Evolutionary conservation across 2,797 vertebrate genomes (phyloP).

Genomic region (Trachurus trachurus): DNA sequence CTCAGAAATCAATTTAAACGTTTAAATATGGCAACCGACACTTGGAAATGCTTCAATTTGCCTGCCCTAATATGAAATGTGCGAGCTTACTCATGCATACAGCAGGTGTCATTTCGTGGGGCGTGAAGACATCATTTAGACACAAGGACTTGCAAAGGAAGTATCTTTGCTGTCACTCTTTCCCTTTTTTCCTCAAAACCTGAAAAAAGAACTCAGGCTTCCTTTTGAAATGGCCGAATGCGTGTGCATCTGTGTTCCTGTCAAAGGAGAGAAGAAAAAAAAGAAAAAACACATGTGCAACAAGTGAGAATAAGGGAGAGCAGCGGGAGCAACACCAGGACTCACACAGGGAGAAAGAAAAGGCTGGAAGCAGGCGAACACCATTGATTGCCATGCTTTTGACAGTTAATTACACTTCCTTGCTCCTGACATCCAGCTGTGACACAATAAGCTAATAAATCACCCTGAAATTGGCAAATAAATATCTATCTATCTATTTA

Average conservation of each 20-base stretch:
- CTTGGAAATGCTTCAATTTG: background rate
- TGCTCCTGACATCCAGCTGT: conserved; percentile 5
- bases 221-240: background rate
- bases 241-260: conserved; percentile 5
- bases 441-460: background rate
- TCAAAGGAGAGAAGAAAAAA: background rate
- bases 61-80: background rate
- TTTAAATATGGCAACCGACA: background rate
- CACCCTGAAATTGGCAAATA: background rate
- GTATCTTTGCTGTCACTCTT: background rate
- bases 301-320: conserved; percentile 8
- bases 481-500: background rate
- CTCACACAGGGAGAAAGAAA: background rate
- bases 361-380: background rate
- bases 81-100: background rate
- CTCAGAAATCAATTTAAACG: background rate
- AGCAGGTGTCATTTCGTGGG: background rate
- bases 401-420: conserved; percentile 19
- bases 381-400: conserved; percentile 13
- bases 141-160: background rate
- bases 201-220: background rate
- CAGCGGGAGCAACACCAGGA: background rate
- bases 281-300: background rate
- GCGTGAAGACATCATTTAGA: background rate
- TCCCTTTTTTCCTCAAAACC: background rate